A percentile compares a stretch with the other conserved stretches of the same genome.
phyloP scores from a whole-genome alignment of 2,113 vertebrate genomes.

The Myiagra hebetior region DNA sequence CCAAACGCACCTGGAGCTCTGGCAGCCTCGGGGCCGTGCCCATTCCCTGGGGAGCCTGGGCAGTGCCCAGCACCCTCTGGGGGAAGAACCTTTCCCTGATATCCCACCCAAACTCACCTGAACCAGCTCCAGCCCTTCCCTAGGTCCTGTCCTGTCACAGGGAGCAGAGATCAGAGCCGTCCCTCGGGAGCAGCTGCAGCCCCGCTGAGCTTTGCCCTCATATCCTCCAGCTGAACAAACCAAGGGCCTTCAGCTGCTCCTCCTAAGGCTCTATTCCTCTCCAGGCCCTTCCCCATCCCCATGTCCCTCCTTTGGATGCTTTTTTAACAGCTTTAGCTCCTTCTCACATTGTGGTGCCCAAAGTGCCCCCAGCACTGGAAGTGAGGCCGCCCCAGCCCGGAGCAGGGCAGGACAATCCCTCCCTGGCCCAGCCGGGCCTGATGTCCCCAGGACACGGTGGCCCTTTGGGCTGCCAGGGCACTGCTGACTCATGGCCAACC shows the following conservation, averaged over 20 bases:
- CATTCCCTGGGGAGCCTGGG: neutral
- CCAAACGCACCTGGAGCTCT: neutral
- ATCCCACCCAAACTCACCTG: accelerated
- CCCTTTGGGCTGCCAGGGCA: neutral
- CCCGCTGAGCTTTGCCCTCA: neutral
- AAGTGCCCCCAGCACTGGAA: neutral
- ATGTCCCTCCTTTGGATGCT: neutral
- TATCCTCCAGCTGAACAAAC: neutral
- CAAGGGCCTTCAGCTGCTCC: neutral
- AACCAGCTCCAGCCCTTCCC: neutral
- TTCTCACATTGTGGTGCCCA: neutral
- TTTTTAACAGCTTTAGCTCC: neutral
- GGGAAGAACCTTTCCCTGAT: neutral
- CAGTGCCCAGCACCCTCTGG: neutral
- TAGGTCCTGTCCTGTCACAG: neutral
- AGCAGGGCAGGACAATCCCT: neutral
- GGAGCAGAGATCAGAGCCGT: neutral
- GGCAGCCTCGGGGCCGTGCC: neutral
- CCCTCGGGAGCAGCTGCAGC: neutral
- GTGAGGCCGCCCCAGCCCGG: neutral
- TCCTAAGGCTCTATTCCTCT: accelerated
- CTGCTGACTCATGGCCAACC: accelerated
- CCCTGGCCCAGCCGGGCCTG: neutral
- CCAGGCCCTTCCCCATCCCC: neutral
- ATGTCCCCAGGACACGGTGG: neutral